Percentiles rank a stretch among this genome's conserved stretches.
Conservation (phyloP, 2,113 vertebrate species). For the Ancistrus triradiatus region DNA sequence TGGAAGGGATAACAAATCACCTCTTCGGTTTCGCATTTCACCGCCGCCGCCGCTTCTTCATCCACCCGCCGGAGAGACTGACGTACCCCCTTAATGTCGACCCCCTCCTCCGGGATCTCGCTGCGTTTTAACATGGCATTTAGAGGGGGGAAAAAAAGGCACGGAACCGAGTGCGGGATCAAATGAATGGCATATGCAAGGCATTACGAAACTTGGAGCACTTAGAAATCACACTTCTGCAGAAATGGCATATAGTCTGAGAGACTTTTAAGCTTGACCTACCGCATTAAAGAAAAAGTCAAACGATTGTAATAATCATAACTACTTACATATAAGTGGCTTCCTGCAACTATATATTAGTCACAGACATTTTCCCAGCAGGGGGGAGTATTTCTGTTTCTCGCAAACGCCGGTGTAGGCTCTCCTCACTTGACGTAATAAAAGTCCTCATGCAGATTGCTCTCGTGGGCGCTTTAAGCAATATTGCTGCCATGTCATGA, state of each 20-base stretch:
- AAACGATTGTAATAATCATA: background rate
- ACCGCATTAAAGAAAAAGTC: background rate
- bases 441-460: too few species aligned
- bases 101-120: slow-evolving; percentile 50
- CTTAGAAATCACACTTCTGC: slow-evolving; percentile 51
- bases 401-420: too few species aligned
- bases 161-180: slow-evolving; percentile 49
- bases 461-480: too few species aligned
- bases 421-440: too few species aligned
- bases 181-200: slow-evolving; percentile 64
- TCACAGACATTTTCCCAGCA: background rate
- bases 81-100: slow-evolving; percentile 28
- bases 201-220: slow-evolving; percentile 62
- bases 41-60: slow-evolving; percentile 10
- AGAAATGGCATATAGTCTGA: slow-evolving; percentile 40
- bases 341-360: background rate
- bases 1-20: slow-evolving; percentile 57
- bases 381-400: too few species aligned
- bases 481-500: too few species aligned
- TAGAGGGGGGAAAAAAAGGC: slow-evolving; percentile 48
- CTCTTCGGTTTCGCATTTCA: slow-evolving; percentile 38
- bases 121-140: slow-evolving; percentile 72
- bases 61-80: slow-evolving; percentile 11
- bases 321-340: background rate
- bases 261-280: background rate